Evolutionary conservation across 2,888 invertebrate genomes (phyloP).

Genomic region (Amblyjoppa proteus): DNA sequence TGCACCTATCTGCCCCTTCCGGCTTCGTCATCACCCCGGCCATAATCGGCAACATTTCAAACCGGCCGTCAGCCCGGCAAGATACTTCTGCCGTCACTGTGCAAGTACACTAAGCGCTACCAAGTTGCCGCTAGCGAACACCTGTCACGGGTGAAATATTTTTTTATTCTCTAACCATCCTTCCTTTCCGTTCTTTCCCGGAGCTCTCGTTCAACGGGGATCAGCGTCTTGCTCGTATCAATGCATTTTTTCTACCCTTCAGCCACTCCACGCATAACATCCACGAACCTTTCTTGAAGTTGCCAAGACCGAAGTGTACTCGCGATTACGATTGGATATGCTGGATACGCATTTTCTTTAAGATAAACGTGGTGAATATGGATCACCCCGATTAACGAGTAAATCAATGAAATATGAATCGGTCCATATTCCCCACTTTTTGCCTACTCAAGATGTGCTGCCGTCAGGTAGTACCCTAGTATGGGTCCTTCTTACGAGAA

Average conservation of each 20-base stretch:
- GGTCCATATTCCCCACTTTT: no score
- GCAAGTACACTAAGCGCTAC: slow-evolving; percentile 1
- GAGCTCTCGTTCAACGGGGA: slow-evolving; percentile 8
- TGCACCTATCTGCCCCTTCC: slow-evolving; percentile 34
- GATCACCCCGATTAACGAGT: no score
- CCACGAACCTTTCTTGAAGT: background rate
- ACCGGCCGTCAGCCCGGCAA: slow-evolving; percentile 67
- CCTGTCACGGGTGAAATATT: slow-evolving; percentile 74
- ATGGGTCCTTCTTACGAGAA: no score
- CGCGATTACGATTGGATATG: background rate
- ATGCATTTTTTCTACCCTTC: slow-evolving; percentile 10
- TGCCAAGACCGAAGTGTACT: background rate
- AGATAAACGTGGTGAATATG: no score
- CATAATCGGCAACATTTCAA: slow-evolving; percentile 73
- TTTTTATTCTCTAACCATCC: slow-evolving; percentile 69
- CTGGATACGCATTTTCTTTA: background rate
- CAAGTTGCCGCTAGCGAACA: slow-evolving; percentile 38
- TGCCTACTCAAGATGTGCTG: no score
- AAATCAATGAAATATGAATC: no score
- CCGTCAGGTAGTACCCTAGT: no score
- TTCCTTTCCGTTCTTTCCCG: slow-evolving; percentile 52
- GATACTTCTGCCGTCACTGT: slow-evolving; percentile 51
- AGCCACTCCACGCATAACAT: slow-evolving; percentile 11
- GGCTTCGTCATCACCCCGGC: slow-evolving; percentile 43
- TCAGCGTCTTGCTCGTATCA: slow-evolving; percentile 5